Base-by-base conservation (phyloP, 2,888 invertebrate species). In the Drosophila affinis region DNA sequence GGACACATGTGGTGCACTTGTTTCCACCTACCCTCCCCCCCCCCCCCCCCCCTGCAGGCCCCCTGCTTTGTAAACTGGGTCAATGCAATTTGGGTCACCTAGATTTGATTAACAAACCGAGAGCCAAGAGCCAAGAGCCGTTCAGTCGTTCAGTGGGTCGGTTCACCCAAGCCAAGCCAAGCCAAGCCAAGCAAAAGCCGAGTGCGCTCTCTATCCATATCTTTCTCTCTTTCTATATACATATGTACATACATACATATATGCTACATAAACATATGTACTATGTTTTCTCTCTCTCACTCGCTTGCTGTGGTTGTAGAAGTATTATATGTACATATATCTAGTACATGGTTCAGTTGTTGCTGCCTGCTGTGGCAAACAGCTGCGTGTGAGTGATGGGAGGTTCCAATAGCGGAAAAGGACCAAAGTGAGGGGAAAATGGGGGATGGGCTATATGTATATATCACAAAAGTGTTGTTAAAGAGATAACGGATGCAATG, bases 51-150 rank as follows among this genome's bases (percentile, higher is more conserved):
- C 24, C 5, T 24, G 24, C 0, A 5, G 24, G 5, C 24, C 4
- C 44, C 62, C 64, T 3, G 57, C 73, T 63, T 69, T 69, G 60
- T 68, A 70, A 82, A 79, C 74, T 81, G 49, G 81, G 81, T 82
- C 80, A 81, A 51, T 76, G 79, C 72, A 81, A 80, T 80, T 81
- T 80, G 67, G 81, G 81, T 81, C 81, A 81, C 81, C 81, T 81
- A 81, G 82, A 77, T 81, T 79, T 76, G 83, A 82, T 75, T 79
- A 77, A 77, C 75, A 79, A 81, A 77, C 76, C 60, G 69, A 39
- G 59, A 61, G 73, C 61, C 76, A 76, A 72, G 72, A 72, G 71
- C 56, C 72, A 76, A 72, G 72, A 72, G 71, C 56, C 72, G 74
- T 32, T 32, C 21, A 34, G 34, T 12, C 34, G 34, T 51, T 60